Conservation (phyloP, 2,797 vertebrate genomes). For the Microctenopoma lineatum region DNA sequence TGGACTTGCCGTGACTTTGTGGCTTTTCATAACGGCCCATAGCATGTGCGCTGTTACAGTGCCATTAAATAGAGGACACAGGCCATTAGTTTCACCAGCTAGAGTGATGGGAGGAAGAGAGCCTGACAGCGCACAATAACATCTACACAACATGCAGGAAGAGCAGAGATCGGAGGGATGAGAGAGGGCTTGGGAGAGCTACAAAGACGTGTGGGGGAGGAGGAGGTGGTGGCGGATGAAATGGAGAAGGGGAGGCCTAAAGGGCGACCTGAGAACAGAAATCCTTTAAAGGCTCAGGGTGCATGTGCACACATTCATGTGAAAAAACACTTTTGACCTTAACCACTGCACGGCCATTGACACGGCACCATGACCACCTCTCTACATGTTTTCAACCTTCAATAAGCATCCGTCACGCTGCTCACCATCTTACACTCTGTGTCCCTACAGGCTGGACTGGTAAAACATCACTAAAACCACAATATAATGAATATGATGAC, state of each 20-base stretch:
- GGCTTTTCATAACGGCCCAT: slow-evolving; percentile 63
- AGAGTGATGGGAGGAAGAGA: slow-evolving; percentile 57
- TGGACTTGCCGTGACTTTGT: slow-evolving; percentile 58
- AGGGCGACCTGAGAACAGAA: slow-evolving; percentile 46
- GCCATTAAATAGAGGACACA: slow-evolving; percentile 79
- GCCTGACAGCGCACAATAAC: slow-evolving; percentile 75
- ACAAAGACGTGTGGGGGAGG: slow-evolving; percentile 33
- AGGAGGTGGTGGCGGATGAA: not conserved
- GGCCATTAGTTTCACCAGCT: slow-evolving; percentile 76
- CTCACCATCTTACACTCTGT: slow-evolving; percentile 8
- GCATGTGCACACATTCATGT: slow-evolving; percentile 27
- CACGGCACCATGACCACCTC: slow-evolving; percentile 22
- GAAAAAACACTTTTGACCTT: slow-evolving; percentile 54
- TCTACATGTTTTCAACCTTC: slow-evolving; percentile 51
- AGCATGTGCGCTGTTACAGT: slow-evolving; percentile 69
- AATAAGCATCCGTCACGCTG: slow-evolving; percentile 27
- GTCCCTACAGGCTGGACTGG: slow-evolving; percentile 7
- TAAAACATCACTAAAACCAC: slow-evolving; percentile 6
- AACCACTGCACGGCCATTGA: slow-evolving; percentile 20
- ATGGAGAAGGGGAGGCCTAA: slow-evolving; percentile 28
- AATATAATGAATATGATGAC: not conserved
- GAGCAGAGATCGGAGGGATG: slow-evolving; percentile 66
- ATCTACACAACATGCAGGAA: slow-evolving; percentile 61
- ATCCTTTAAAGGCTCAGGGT: slow-evolving; percentile 35
- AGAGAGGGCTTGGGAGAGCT: slow-evolving; percentile 48